Evolutionary conservation across 2,888 invertebrate species (phyloP).

Genomic region (Andrena chrysosceles): DNA sequence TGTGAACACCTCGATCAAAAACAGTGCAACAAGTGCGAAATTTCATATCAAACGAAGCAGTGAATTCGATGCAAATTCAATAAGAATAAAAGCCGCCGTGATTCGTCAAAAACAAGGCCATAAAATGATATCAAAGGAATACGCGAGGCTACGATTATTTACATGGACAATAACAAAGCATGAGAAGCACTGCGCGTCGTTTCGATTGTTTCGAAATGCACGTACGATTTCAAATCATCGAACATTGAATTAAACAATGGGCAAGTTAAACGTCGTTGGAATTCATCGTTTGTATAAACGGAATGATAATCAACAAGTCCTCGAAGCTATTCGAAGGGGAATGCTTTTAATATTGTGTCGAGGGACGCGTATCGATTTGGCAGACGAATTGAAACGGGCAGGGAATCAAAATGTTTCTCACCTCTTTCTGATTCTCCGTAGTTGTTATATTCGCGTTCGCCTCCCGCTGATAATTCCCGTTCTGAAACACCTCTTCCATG

Average conservation of each 20-base stretch:
- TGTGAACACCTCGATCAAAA: not conserved
- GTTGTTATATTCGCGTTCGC: slow-evolving; percentile 75
- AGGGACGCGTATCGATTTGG: slow-evolving; percentile 64
- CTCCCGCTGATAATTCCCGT: slow-evolving; percentile 80
- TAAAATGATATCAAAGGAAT: not conserved
- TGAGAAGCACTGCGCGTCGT: slow-evolving; percentile 54
- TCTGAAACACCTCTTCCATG: slow-evolving; percentile 81
- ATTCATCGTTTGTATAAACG: not conserved
- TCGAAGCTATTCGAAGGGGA: not conserved
- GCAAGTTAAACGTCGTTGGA: not conserved
- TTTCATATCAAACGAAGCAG: not conserved
- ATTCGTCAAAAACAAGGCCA: not conserved
- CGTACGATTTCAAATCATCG: slow-evolving; percentile 11
- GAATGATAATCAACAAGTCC: not conserved
- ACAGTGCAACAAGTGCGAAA: not conserved
- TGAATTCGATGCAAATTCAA: not conserved
- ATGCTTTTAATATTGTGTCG: slow-evolving; percentile 13
- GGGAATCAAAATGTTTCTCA: slow-evolving; percentile 52
- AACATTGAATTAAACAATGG: not conserved
- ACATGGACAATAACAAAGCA: slow-evolving; percentile 48
- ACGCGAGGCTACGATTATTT: not conserved
- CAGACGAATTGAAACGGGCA: slow-evolving; percentile 52
- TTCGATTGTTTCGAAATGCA: slow-evolving; percentile 40
- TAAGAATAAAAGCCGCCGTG: not conserved
- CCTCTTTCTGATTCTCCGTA: slow-evolving; percentile 79